Evolutionary conservation across 2,797 vertebrate genomes (phyloP), one percentile per base, ranked within the genome.

Genomic region (Fratercula arctica): DNA sequence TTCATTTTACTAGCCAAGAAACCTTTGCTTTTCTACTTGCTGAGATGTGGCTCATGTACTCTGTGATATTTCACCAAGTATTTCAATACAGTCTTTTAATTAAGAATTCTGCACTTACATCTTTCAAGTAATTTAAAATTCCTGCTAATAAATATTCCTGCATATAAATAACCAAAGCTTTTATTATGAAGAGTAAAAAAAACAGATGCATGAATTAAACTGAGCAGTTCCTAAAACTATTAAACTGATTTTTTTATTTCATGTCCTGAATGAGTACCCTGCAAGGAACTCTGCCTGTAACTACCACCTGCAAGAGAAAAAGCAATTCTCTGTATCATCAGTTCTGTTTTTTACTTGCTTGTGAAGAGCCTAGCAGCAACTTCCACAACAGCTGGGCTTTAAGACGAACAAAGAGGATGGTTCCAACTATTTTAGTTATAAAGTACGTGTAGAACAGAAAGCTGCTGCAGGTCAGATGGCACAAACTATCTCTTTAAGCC

Each of bases 1-100:
- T 90, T 67, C 17, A 76, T 87, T 94, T 87, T 25, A 64, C 67
- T 60, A 82, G 51, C n/a, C 56, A 85, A 88, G 59, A 74, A 96
- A 67, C 4, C 21, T 79, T 82, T 25, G 51, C 39, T 79, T 81
- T 90, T 84, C 74, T 87, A 7, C 64, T 60, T 60, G 59, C 39
- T 60, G 59, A 95, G 54, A 89, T 28, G 13, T 39, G 63, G 56
- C 2, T 13, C 12, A 9, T 50, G n/a, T 54, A 76, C 16, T 67
- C 46, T 24, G 21, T 33, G 45, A 56, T 89, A 94, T 85, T 74
- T 93, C 29, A 66, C 43, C 63, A 91, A 68, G 15, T 28, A 89
- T 74, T 90, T 82, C 15, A 59, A 21, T 20, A 61, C 37, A 84
- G 59, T 78, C 11, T 90, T 94, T 66, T 78, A 86, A 82, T 84